A percentile compares a stretch with the other conserved stretches of the same genome.
Evolutionary conservation across 2,797 vertebrate genomes (phyloP).

Genomic region (Tapera naevia): DNA sequence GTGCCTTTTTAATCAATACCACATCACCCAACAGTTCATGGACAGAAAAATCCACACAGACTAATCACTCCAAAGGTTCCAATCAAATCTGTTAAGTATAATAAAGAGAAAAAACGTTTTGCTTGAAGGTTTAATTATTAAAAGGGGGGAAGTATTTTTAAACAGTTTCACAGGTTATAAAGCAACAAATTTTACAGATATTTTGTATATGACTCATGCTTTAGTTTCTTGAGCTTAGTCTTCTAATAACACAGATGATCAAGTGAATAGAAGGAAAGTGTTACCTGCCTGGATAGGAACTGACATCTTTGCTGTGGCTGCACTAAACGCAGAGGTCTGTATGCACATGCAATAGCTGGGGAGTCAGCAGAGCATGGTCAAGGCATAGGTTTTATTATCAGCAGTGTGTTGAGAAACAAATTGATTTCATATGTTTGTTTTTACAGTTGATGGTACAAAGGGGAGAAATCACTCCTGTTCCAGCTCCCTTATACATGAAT

Average conservation of each 20-base stretch:
- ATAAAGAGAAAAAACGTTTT: background rate
- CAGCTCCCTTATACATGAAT: background rate
- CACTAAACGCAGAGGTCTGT: background rate
- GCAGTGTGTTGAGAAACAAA: background rate
- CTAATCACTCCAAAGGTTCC: background rate
- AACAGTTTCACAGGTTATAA: background rate
- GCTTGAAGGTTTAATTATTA: background rate
- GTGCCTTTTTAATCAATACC: conserved; percentile 23
- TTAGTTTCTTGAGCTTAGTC: background rate
- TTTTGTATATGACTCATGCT: background rate
- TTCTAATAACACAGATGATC: background rate
- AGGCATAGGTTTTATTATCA: background rate
- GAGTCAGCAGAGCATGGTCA: background rate
- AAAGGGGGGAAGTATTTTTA: background rate
- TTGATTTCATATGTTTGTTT: accelerated
- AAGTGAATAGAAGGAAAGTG: background rate
- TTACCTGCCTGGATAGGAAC: background rate
- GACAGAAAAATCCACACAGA: background rate
- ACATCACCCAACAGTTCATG: background rate
- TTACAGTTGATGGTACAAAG: background rate
- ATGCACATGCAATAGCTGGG: background rate
- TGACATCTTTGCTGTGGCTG: background rate
- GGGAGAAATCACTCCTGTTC: background rate
- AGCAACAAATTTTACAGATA: background rate
- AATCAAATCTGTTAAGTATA: background rate